Evolutionary conservation across 2,888 invertebrate species (phyloP).

Genomic region (Tachina grossa): DNA sequence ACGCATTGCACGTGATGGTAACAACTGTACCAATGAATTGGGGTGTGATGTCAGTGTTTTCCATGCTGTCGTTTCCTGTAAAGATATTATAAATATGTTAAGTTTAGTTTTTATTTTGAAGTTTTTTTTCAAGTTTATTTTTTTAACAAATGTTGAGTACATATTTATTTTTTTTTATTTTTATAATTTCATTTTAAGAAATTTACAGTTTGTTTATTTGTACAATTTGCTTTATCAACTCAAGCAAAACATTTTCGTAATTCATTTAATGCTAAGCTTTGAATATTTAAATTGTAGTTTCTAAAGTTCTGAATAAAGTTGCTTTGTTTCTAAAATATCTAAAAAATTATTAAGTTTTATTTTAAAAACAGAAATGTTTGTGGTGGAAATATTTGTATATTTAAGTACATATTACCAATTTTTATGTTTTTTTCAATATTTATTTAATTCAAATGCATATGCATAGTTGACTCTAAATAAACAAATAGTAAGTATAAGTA

Average conservation of each 20-base stretch:
- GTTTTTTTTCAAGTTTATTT: background rate
- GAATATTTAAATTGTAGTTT: background rate
- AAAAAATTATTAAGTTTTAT: background rate
- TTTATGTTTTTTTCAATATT: too few relatives aligned
- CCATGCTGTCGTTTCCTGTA: constrained; percentile 83
- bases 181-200: background rate
- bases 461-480: too few relatives aligned
- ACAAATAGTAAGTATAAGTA: too few relatives aligned
- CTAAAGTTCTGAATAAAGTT: background rate
- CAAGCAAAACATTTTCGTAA: constrained; percentile 31
- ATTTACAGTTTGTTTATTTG: constrained; percentile 8
- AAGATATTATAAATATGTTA: constrained; percentile 49
- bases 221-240: constrained; percentile 17
- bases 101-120: background rate
- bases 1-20: constrained; percentile 82
- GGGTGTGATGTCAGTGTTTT: constrained; percentile 82
- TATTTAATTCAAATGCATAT: too few relatives aligned
- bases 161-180: background rate
- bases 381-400: too few relatives aligned
- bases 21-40: constrained; percentile 81
- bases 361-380: too few relatives aligned
- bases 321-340: background rate
- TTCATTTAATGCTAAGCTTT: constrained; percentile 7
- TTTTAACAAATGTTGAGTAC: background rate
- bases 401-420: too few relatives aligned